A percentile compares a stretch with the other conserved stretches of the same genome.
Conservation (phyloP, 2,797 vertebrate species). For the Chloroceryle amazona region DNA sequence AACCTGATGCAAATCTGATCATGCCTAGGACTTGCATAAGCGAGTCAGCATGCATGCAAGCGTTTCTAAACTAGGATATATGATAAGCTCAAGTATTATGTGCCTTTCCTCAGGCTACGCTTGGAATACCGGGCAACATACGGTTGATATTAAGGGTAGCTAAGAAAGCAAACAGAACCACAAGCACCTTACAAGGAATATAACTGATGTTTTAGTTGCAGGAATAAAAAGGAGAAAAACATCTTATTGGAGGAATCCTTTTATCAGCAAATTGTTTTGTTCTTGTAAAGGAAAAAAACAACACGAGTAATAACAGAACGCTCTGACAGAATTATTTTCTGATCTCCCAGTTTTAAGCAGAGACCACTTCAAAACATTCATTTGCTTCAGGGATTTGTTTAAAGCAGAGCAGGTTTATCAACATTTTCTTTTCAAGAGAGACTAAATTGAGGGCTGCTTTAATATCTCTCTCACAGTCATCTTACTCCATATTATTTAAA, state of each 20-base stretch:
- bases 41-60: neutral
- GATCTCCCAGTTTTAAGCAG: neutral
- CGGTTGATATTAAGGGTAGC: neutral
- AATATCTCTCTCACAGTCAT: neutral
- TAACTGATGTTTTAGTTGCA: neutral
- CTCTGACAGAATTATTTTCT: neutral
- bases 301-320: neutral
- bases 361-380: neutral
- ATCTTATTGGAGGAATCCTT: neutral
- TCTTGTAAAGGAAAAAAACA: neutral
- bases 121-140: neutral
- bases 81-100: neutral
- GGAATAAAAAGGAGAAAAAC: neutral
- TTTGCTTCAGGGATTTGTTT: neutral
- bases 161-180: neutral
- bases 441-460: neutral
- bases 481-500: neutral
- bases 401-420: neutral
- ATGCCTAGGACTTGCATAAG: neutral
- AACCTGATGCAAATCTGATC: neutral
- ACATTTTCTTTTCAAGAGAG: neutral
- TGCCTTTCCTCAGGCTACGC: neutral
- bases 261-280: neutral
- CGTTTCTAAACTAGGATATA: neutral
- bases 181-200: neutral